Base-by-base conservation (phyloP, 2,888 invertebrate genomes). In the Onthophagus sagittarius region DNA sequence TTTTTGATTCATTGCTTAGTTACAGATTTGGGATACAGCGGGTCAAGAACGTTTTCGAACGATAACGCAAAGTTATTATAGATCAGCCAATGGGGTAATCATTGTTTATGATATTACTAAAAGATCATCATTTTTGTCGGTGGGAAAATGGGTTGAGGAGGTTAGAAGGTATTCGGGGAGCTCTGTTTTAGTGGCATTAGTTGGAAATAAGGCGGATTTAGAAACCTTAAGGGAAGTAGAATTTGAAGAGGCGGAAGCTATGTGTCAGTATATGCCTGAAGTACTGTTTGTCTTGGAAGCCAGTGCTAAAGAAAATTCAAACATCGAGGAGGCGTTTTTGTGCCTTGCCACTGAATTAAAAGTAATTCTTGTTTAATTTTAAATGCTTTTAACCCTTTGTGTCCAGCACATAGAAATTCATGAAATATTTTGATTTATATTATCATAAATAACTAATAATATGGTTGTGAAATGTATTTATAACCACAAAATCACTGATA, bases 41-140 rank as follows among this genome's bases (percentile, higher is more conserved):
- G 98, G 98, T 0, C 98, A 98, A 83, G 98, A 98, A 85, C 89
- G 98, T 76, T 98, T 98, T 86, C 91, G 98, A 75, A 98, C 98
- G 4, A 98, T 98, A 79, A 98, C 98, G 0, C 98, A 98, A 84
- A 97, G 97, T 84, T 98, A 98, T 84, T 98, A 98, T 86, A 91
- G 98, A 82, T 97, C 96, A 79, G 98, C 98, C 63, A 97, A 98
- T 88, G 98, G 97, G 79, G 97, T 98, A 75, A 94, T 98, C 78
- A 92, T 98, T 92, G 98, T 96, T 39, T 98, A 98, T 86, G 98
- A 98, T 85, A 95, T 98, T 78, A 97, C 98, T 75, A 97, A 96
- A 83, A 88, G 95, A 74, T 92, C 96, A 72, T 94, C 97, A 64
- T 98, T 98, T 87, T 88, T 96, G 76, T 96, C 94, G 79, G 88